These are phyloP conservation scores for Delia radicum DNA, from an alignment of 1,140 invertebrate genomes.

Conservation along the genomic window DNA sequence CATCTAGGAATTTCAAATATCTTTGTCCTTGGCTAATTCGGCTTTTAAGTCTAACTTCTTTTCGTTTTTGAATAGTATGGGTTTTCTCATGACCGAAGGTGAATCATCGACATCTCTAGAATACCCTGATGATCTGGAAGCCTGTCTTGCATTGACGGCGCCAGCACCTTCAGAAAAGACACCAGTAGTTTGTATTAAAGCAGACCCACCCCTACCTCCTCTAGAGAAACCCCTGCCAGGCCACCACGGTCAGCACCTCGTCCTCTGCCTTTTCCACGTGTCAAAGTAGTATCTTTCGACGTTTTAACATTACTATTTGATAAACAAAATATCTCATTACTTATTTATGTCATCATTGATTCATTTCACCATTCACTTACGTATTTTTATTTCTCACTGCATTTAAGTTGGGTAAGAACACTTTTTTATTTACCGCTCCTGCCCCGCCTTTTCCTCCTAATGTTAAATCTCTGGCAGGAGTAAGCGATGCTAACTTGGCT, in stretches of 20 bases:
- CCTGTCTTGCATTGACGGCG: constrained; percentile 39
- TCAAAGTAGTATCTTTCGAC: constrained; percentile 48
- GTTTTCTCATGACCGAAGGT: constrained; percentile 37
- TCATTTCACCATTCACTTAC: constrained; percentile 35
- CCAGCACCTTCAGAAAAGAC: constrained; percentile 52
- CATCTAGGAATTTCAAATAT: constrained; percentile 34
- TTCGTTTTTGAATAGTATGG: constrained; percentile 33
- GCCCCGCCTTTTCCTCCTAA: constrained; percentile 54
- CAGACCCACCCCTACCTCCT: constrained; percentile 36
- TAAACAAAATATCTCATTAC: background rate
- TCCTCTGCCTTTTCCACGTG: constrained; percentile 30
- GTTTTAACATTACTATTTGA: constrained; percentile 46
- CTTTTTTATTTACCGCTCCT: constrained; percentile 36
- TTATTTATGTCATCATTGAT: background rate
- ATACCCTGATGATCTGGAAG: constrained; percentile 22
- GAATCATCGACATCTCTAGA: constrained; percentile 36
- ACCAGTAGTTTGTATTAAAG: constrained; percentile 48
- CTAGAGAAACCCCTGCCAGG: constrained; percentile 31
- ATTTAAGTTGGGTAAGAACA: constrained; percentile 51
- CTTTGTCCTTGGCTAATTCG: constrained; percentile 11
- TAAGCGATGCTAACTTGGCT: constrained; percentile 35
- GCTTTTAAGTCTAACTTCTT: constrained; percentile 34
- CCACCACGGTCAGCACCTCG: constrained; percentile 34
- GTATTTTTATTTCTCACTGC: constrained; percentile 51
- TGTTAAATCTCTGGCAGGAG: constrained; percentile 59